Base-by-base conservation (phyloP, 2,113 vertebrate species). In the Gallinago undulata region DNA sequence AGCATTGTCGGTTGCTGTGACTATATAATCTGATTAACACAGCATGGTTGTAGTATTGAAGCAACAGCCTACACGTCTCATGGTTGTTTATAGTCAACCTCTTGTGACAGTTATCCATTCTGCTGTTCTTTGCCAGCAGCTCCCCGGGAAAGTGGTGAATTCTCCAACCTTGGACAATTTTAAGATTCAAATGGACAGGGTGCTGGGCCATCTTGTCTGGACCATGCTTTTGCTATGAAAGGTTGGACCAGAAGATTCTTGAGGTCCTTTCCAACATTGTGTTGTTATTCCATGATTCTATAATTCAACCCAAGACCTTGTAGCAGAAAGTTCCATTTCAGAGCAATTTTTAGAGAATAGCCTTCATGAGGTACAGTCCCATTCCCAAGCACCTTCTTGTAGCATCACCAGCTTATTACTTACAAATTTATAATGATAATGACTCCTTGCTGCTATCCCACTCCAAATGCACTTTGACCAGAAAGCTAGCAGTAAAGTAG, bases 361-460 rank as follows among this genome's bases (percentile, higher is more conserved):
- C 17, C 24, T 10, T 50, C 59, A 50, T 5, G 3, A 35, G 24
- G 24, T 59, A 47, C 6, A 59, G 45, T 10, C 39, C 41, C 7
- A 6, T 18, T 28, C 13, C 39, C 62, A 85, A 11, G 23, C 14
- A 74, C 5, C 22, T 64, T 85, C 24, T n/a, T 45, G 39, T 22
- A 48, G 17, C 27, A 48, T 53, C 4, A 1, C 22, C 25, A 70
- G 9, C 16, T 78, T 85, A 45, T 48, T 87, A 35, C 24, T 66
- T 60, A 16, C 8, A 19, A 1, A 1, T 57, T 73, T 2, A 1
- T 33, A 31, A 9, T 13, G 35, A 1, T 33, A 31, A 9, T 13
- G 35, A 43, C 41, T 57, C 39, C 56, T 73, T 62, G 59, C 35
- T 90, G 22, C 63, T 64, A 5, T 23, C 24, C 31, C 19, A 31